Evolutionary conservation across 2,113 vertebrate species (phyloP).

Genomic region (Nymphicus hollandicus): DNA sequence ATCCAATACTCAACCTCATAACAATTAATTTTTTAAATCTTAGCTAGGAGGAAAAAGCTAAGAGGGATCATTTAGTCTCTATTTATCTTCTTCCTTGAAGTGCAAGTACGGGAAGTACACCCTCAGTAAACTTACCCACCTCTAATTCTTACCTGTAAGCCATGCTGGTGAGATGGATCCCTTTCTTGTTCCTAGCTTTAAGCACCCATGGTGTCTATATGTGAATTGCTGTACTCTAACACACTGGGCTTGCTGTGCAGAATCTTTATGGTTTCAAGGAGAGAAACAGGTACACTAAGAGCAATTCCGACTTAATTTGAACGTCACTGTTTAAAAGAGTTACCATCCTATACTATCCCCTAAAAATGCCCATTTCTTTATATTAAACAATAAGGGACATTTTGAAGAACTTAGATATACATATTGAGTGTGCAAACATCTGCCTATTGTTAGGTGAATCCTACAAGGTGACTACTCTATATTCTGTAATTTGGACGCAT

Average conservation of each 20-base stretch:
- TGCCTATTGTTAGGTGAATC: neutral
- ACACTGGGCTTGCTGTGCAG: neutral
- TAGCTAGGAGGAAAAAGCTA: neutral
- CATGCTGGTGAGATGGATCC: neutral
- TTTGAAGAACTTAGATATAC: neutral
- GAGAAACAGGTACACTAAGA: neutral
- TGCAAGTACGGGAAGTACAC: neutral
- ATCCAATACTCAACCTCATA: neutral
- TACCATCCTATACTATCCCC: neutral
- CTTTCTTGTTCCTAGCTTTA: neutral
- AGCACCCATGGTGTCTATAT: fast-evolving
- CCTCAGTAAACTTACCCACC: neutral
- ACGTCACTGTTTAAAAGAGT: neutral
- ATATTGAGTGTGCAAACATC: neutral
- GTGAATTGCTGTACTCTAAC: neutral
- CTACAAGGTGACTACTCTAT: neutral
- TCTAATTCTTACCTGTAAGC: neutral
- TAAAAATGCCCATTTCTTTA: neutral
- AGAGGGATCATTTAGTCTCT: neutral
- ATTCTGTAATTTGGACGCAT: neutral
- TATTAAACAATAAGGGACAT: neutral
- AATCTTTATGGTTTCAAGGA: neutral
- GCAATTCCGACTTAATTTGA: neutral
- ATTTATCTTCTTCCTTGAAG: neutral
- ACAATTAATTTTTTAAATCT: neutral